phyloP scores from a whole-genome alignment of 2,113 vertebrate genomes.

The Atherinomorus stipes region DNA sequence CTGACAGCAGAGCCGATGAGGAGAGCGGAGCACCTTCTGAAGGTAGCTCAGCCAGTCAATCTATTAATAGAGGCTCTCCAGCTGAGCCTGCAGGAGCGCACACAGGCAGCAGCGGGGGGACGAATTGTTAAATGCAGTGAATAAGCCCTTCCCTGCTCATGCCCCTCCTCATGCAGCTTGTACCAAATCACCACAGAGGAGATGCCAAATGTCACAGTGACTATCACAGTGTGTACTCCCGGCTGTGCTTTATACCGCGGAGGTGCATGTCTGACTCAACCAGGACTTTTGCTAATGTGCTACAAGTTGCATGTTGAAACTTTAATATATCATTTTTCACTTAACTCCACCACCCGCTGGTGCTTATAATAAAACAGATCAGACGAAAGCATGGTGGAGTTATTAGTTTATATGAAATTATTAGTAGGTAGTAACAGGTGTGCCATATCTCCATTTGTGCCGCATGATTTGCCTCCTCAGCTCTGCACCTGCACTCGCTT shows the following conservation, averaged over 20 bases:
- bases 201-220: slow-evolving; percentile 44
- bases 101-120: slow-evolving; percentile 35
- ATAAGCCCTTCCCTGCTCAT: slow-evolving; percentile 34
- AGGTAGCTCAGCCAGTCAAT: slow-evolving; percentile 33
- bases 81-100: slow-evolving; percentile 54
- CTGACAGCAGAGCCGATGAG: slow-evolving; percentile 10
- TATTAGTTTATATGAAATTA: neutral
- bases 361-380: slow-evolving; percentile 6
- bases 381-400: neutral
- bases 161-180: neutral
- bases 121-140: slow-evolving; percentile 58
- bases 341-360: neutral
- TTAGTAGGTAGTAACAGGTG: too few relatives aligned
- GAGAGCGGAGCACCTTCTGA: slow-evolving; percentile 32
- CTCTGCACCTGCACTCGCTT: neutral
- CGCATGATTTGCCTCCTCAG: neutral
- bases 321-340: neutral
- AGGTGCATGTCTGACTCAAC: neutral
- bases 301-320: slow-evolving; percentile 10
- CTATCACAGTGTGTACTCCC: neutral
- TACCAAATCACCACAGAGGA: slow-evolving; percentile 16
- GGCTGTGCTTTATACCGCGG: neutral
- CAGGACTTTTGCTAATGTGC: neutral
- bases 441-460: neutral
- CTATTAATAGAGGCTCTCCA: slow-evolving; percentile 70